Evolutionary conservation across 2,113 vertebrate genomes (phyloP).

Genomic region (Centropus unirufus): DNA sequence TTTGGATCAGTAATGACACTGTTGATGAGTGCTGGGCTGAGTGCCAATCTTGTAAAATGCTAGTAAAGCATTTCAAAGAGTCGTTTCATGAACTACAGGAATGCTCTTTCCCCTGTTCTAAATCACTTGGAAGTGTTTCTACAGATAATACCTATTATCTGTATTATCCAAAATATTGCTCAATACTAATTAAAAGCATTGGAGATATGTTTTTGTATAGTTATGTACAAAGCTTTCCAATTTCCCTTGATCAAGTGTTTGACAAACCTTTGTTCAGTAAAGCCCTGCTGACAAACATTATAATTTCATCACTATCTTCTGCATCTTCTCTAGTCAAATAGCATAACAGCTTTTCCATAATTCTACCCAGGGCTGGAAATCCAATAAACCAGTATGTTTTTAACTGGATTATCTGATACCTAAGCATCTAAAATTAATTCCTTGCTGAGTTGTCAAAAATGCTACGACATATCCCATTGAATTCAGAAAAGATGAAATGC

Average conservation of each 20-base stretch:
- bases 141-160: not conserved
- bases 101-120: not conserved
- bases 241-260: not conserved
- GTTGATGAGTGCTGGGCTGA: slow-evolving; percentile 44
- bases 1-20: slow-evolving; percentile 48
- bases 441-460: slow-evolving; percentile 9
- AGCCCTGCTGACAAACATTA: not conserved
- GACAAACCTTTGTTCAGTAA: not conserved
- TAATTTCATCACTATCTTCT: not conserved
- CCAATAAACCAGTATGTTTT: not conserved
- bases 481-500: not conserved
- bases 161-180: not conserved
- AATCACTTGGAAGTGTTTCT: not conserved
- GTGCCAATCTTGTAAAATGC: slow-evolving; percentile 46
- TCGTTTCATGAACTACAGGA: not conserved
- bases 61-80: slow-evolving; percentile 32
- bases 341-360: not conserved
- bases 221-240: not conserved
- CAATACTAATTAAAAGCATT: slow-evolving; percentile 26
- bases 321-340: slow-evolving; percentile 35
- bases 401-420: slow-evolving; percentile 44
- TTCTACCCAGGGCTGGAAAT: slow-evolving; percentile 13
- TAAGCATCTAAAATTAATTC: slow-evolving; percentile 22
- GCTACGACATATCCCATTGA: not conserved
- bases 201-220: not conserved